Base-by-base conservation (phyloP, 2,888 invertebrate genomes). In the Eulithis testata region DNA sequence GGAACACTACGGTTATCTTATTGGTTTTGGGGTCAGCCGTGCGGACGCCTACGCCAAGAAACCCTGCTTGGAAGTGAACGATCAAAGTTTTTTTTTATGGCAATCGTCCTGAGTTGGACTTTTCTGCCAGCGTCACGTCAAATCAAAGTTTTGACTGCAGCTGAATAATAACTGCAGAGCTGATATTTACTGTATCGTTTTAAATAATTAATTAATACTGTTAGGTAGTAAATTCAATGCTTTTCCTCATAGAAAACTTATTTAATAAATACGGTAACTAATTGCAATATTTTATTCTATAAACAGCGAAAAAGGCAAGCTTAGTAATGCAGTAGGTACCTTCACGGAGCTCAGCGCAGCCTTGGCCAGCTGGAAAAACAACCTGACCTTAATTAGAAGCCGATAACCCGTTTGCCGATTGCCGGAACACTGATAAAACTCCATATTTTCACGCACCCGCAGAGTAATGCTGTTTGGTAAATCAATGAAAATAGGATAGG, bases 11-110 rank as follows among this genome's bases (percentile, higher is more conserved):
- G 69, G 68, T 85, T 83, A 80, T 84, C 82, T 81, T 73, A 77
- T 82, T 79, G 57, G 73, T 76, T 79, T 81, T 81, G 76, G 76
- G 83, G 83, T 80, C 80, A 79, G 71, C 73, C 73, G 75, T 77
- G 73, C 75, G 78, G 68, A 66, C 70, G 60, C 66, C 67, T 63
- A 69, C 68, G 58, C 58, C 66, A 54, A 68, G 66, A 58, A 60
- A 65, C 55, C 37, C 44, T 57, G 37, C 62, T 59, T 63, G 52
- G 54, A 49, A 55, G 59, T 60, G 55, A 52, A 12, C 27, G 36
- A 62, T 62, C 43, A 52, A 53, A 52, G 43, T 45, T 31, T 51
- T 11, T n/a, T n/a, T n/a, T n/a, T n/a, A n/a, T n/a, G n/a, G n/a
- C n/a, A n/a, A n/a, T n/a, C n/a, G n/a, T n/a, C n/a, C n/a, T n/a